These are phyloP conservation scores for Ormyrus labotus DNA, from an alignment of 2,888 invertebrate species.

Conservation along the genomic window DNA sequence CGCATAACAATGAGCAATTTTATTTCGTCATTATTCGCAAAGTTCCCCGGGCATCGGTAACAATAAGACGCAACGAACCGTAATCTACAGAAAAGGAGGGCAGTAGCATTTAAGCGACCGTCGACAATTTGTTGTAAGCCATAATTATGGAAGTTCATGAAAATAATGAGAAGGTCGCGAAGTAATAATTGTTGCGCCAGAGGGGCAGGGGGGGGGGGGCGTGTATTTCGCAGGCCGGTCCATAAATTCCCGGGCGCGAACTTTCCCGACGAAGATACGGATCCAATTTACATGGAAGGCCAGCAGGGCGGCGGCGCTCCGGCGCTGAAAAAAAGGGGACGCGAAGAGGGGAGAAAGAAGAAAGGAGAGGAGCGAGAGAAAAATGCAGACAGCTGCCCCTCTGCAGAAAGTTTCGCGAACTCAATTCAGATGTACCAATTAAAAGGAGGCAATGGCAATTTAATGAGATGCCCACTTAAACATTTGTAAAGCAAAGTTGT, in stretches of 20 bases:
- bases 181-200: slow-evolving; percentile 47
- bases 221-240: background rate
- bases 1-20: slow-evolving; percentile 22
- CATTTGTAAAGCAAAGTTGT: slow-evolving; percentile 27
- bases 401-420: slow-evolving; percentile 32
- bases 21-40: background rate
- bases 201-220: background rate
- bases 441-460: slow-evolving; percentile 46
- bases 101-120: background rate
- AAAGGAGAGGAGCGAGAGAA: background rate
- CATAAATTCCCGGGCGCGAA: slow-evolving; percentile 17
- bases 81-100: background rate
- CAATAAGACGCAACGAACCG: background rate
- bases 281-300: slow-evolving; percentile 42
- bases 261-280: slow-evolving; percentile 27
- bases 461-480: slow-evolving; percentile 51
- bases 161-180: slow-evolving; percentile 34
- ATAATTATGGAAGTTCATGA: slow-evolving; percentile 23
- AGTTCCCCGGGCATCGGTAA: background rate
- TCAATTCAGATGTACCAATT: slow-evolving; percentile 50
- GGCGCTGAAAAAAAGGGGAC: background rate
- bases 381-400: background rate
- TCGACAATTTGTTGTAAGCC: slow-evolving; percentile 20
- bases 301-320: background rate
- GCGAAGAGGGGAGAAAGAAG: background rate